Conservation (phyloP, 2,113 vertebrate species). For the Tragelaphus imberbis region DNA sequence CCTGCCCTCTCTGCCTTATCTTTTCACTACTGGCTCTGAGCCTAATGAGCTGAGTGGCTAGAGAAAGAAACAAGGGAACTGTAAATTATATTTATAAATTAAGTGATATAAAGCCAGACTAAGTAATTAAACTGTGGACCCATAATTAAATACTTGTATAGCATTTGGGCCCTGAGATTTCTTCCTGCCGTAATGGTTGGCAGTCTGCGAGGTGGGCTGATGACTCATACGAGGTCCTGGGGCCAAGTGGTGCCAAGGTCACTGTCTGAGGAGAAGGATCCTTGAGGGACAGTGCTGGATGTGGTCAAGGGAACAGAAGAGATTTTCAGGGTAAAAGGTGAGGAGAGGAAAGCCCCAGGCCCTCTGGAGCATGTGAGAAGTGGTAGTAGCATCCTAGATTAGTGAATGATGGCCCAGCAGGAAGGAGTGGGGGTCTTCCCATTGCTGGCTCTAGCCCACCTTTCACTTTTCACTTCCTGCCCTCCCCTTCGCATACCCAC, state of each 20-base stretch:
- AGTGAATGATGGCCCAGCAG: neutral
- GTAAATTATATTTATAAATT: slow-evolving; percentile 70
- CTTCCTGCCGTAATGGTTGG: neutral
- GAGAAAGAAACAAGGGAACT: slow-evolving; percentile 64
- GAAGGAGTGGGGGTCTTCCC: neutral
- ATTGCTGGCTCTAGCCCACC: neutral
- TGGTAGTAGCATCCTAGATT: neutral
- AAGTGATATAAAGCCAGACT: slow-evolving; percentile 52
- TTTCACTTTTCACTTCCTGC: neutral
- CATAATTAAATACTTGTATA: slow-evolving; percentile 61
- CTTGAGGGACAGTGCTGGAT: neutral
- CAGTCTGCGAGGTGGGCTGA: neutral
- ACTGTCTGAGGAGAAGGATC: neutral
- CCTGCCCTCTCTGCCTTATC: neutral
- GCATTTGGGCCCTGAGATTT: slow-evolving; percentile 33
- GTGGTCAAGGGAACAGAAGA: neutral
- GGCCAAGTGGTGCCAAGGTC: neutral
- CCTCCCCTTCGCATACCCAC: neutral
- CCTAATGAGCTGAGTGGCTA: slow-evolving; percentile 63
- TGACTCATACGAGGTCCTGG: neutral
- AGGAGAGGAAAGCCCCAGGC: neutral
- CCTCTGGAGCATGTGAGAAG: neutral
- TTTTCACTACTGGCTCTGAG: slow-evolving; percentile 25
- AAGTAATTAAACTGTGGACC: slow-evolving; percentile 59
- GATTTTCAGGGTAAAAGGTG: neutral